phyloP scores from a whole-genome alignment of 2,113 vertebrate genomes.

The Paraplagusia blochii region DNA sequence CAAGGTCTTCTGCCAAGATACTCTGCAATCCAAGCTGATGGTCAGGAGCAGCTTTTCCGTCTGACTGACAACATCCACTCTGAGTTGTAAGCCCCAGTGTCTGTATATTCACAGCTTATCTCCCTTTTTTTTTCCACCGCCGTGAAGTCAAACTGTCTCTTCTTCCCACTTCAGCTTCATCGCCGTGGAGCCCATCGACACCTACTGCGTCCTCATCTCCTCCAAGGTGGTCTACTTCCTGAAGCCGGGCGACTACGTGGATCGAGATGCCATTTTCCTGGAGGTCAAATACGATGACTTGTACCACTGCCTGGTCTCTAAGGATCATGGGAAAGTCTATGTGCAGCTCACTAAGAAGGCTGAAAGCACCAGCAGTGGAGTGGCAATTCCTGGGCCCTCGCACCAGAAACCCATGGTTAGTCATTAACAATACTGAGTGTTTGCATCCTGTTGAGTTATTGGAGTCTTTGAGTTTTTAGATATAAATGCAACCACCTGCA shows the following conservation, averaged over 20 bases:
- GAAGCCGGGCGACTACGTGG: conserved; percentile 81
- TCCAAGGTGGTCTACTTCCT: conserved; percentile 96
- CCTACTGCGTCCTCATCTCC: conserved; percentile 93
- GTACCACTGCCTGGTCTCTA: conserved; percentile 96
- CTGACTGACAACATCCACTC: conserved; percentile 92
- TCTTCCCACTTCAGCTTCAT: conserved; percentile 81
- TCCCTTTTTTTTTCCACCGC: neutral
- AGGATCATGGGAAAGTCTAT: conserved; percentile 92
- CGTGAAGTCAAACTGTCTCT: neutral
- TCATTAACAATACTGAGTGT: neutral
- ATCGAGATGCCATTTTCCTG: conserved; percentile 93
- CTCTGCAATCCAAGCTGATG: conserved; percentile 84
- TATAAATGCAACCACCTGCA: too few species aligned
- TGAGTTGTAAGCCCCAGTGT: conserved; percentile 85
- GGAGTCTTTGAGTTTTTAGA: too few species aligned
- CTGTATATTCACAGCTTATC: neutral
- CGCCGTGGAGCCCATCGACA: conserved; percentile 89
- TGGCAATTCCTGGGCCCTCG: conserved; percentile 92
- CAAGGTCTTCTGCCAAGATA: conserved; percentile 91
- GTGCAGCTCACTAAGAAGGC: conserved; percentile 97
- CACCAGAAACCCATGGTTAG: conserved; percentile 97
- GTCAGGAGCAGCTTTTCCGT: conserved; percentile 93
- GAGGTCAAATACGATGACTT: conserved; percentile 96
- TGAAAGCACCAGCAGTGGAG: conserved; percentile 84
- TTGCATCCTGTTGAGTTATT: neutral